These are phyloP conservation scores for Morelia viridis DNA, from an alignment of 2,797 vertebrate genomes.

Conservation along the genomic window DNA sequence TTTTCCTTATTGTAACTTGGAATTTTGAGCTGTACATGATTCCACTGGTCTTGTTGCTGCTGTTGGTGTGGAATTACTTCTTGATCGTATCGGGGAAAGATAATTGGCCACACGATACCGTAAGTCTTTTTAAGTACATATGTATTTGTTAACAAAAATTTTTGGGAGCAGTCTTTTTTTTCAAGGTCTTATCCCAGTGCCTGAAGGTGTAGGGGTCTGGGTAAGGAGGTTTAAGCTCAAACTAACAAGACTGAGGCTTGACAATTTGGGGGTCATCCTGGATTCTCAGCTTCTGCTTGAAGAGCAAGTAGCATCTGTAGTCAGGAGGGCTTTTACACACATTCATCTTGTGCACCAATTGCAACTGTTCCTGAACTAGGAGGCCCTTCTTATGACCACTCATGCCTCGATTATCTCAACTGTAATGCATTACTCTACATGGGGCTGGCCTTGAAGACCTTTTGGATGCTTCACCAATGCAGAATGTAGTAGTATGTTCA, in stretches of 20 bases:
- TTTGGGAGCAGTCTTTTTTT: neutral
- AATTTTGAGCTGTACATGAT: conserved; percentile 99
- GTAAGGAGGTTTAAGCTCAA: neutral
- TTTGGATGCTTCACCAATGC: neutral
- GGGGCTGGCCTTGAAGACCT: neutral
- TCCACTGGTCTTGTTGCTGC: conserved; percentile 87
- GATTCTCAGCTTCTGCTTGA: neutral
- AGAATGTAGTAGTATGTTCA: neutral
- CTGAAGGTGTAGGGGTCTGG: neutral
- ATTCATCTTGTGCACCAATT: neutral
- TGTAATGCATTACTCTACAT: neutral
- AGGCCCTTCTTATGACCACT: neutral
- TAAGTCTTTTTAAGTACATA: conserved; percentile 74
- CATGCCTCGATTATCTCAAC: neutral
- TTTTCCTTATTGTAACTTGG: conserved; percentile 95
- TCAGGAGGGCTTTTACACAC: neutral
- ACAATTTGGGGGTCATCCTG: conserved; percentile 24
- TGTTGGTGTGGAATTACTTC: conserved; percentile 94
- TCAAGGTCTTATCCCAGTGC: neutral
- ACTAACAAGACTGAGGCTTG: neutral
- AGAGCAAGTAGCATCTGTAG: neutral
- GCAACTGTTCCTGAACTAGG: neutral
- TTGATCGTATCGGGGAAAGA: conserved; percentile 92
- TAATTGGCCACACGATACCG: conserved; percentile 86
- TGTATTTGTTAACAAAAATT: neutral